Evolutionary conservation across 2,888 invertebrate genomes (phyloP).

Genomic region (Spilarctia lutea): DNA sequence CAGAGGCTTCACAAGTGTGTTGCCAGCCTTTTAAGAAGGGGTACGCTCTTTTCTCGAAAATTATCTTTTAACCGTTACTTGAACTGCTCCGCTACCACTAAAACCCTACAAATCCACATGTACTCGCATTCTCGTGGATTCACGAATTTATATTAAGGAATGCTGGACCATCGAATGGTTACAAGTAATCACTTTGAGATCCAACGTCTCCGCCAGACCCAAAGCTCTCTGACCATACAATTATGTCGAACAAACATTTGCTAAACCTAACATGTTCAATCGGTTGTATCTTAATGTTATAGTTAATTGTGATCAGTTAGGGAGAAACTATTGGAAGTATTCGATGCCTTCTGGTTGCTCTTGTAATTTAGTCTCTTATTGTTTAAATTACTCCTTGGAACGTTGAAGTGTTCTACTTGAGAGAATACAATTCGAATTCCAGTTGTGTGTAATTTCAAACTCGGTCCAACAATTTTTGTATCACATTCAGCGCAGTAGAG

Average conservation of each 20-base stretch:
- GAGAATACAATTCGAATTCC: no score
- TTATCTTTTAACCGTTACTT: not conserved
- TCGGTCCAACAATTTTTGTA: no score
- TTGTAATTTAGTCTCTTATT: not conserved
- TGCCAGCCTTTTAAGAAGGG: no score
- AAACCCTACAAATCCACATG: constrained; percentile 24
- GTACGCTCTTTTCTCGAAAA: no score
- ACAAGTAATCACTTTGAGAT: constrained; percentile 17
- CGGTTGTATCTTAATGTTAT: constrained; percentile 6
- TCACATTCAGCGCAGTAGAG: no score
- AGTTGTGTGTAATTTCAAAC: no score
- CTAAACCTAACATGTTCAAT: constrained; percentile 1
- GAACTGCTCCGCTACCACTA: constrained; percentile 36
- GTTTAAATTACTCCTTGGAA: not conserved
- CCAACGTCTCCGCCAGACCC: not conserved
- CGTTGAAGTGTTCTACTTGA: no score
- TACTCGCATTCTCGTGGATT: constrained; percentile 64
- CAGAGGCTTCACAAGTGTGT: no score
- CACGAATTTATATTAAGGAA: constrained; percentile 65
- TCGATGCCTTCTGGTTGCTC: not conserved
- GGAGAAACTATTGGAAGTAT: constrained; percentile 2
- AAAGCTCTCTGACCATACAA: constrained; percentile 5
- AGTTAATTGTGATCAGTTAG: constrained; percentile 14
- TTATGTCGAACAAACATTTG: not conserved
- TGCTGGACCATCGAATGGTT: constrained; percentile 10